phyloP scores from a whole-genome alignment of 2,888 invertebrate genomes.

The Stratiomys singularior region DNA sequence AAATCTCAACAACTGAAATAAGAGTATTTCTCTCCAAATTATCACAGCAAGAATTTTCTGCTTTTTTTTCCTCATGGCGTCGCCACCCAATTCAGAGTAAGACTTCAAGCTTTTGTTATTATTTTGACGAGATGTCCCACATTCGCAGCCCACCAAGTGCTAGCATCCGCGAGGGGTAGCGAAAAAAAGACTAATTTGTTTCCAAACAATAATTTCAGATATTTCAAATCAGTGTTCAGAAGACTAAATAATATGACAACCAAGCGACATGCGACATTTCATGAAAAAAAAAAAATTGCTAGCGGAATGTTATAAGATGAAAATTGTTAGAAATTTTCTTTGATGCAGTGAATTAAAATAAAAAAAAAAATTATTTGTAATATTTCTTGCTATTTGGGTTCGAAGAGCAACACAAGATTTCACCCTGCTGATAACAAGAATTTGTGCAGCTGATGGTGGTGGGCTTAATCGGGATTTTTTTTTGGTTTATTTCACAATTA shows the following conservation, averaged over 20 bases:
- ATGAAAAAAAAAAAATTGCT: not conserved
- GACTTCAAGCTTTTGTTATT: not conserved
- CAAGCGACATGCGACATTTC: slow-evolving; percentile 1
- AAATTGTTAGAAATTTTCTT: not conserved
- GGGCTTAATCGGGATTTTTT: not conserved
- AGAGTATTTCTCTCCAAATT: slow-evolving; percentile 3
- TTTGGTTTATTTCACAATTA: slow-evolving; percentile 10
- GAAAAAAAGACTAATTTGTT: not conserved
- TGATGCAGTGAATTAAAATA: not conserved
- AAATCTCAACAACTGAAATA: slow-evolving; percentile 16
- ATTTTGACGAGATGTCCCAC: slow-evolving; percentile 24
- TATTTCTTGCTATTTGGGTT: not conserved
- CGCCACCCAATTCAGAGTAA: not conserved
- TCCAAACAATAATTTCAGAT: not conserved
- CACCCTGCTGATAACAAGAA: slow-evolving; percentile 11
- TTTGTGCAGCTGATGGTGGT: not conserved
- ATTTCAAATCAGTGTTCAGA: not conserved
- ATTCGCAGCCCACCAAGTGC: not conserved
- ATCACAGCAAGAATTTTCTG: not conserved
- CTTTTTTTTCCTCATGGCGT: not conserved
- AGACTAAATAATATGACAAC: slow-evolving; percentile 13
- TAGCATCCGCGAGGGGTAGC: not conserved
- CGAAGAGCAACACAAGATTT: too few relatives aligned
- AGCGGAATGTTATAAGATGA: not conserved
- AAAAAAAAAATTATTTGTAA: not conserved